These are phyloP conservation scores for Psittacula derbiana DNA, from an alignment of 2,797 vertebrate genomes.

Conservation along the genomic window DNA sequence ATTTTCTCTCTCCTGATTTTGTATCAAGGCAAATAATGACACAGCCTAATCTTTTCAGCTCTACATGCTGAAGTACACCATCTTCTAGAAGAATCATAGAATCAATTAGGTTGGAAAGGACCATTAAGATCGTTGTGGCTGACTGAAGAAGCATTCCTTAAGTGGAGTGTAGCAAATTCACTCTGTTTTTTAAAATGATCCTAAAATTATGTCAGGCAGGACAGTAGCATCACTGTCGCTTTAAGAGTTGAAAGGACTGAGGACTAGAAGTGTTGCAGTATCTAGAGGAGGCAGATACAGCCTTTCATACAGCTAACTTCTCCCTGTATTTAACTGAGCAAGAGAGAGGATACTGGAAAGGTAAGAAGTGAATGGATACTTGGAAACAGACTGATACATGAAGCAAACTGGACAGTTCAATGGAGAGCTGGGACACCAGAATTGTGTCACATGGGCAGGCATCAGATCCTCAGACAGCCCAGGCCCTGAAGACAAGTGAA, in stretches of 20 bases:
- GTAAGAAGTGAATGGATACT: not conserved
- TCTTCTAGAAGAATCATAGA: not conserved
- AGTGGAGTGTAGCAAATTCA: not conserved
- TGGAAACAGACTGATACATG: not conserved
- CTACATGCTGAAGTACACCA: not conserved
- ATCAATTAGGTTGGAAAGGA: not conserved
- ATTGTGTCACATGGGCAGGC: not conserved
- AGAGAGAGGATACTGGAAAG: not conserved
- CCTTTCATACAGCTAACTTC: not conserved
- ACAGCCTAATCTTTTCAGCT: not conserved
- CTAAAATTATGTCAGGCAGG: not conserved
- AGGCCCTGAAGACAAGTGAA: not conserved
- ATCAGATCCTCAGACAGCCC: not conserved
- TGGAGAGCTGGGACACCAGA: not conserved
- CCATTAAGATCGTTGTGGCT: not conserved
- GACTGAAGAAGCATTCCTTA: not conserved
- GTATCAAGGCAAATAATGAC: not conserved
- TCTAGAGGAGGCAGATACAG: not conserved
- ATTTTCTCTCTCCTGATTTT: not conserved
- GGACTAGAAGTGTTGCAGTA: not conserved
- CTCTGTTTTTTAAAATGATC: not conserved
- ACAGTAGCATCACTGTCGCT: not conserved
- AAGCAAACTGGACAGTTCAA: not conserved
- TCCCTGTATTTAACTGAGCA: not conserved
- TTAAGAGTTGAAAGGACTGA: not conserved